Conservation (phyloP, 1,140 invertebrate genomes). For the Dysdera silvatica region DNA sequence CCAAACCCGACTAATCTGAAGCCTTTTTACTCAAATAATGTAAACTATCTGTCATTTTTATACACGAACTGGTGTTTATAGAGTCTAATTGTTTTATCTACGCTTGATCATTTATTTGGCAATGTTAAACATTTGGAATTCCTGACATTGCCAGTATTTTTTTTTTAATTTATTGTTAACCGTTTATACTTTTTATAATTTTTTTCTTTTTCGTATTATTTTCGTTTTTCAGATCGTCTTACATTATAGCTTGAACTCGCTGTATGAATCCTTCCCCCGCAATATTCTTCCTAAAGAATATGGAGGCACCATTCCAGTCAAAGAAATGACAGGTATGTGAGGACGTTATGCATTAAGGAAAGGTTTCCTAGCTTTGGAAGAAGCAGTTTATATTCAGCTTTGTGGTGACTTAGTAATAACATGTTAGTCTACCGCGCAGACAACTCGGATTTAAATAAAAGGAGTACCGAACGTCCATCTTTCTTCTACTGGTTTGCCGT, state of each 20-base stretch:
- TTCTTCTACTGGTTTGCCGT: not conserved
- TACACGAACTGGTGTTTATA: not conserved
- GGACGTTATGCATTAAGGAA: not conserved
- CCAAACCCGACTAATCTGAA: too few species aligned
- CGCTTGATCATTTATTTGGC: not conserved
- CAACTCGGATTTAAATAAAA: not conserved
- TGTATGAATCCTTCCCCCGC: slow-evolving; percentile 59
- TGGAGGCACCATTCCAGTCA: slow-evolving; percentile 65
- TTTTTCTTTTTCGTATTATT: too few species aligned
- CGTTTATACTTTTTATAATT: not conserved
- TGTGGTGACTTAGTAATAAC: not conserved
- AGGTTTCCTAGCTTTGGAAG: not conserved
- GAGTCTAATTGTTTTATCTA: not conserved
- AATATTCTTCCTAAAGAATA: slow-evolving; percentile 76
- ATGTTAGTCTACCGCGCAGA: not conserved
- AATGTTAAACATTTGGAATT: not conserved
- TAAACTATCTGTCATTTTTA: too few species aligned
- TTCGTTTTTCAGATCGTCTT: slow-evolving; percentile 49
- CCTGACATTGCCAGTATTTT: not conserved
- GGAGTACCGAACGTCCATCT: not conserved
- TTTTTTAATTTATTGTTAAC: slow-evolving; percentile 5
- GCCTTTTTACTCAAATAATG: too few species aligned
- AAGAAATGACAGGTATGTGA: slow-evolving; percentile 66
- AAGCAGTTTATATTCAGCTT: not conserved
- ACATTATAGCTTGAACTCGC: slow-evolving; percentile 59